Percentiles rank a stretch among this genome's conserved stretches.
Evolutionary conservation across 1,140 invertebrate genomes (phyloP).

Genomic region (Chironomus striatipennis): DNA sequence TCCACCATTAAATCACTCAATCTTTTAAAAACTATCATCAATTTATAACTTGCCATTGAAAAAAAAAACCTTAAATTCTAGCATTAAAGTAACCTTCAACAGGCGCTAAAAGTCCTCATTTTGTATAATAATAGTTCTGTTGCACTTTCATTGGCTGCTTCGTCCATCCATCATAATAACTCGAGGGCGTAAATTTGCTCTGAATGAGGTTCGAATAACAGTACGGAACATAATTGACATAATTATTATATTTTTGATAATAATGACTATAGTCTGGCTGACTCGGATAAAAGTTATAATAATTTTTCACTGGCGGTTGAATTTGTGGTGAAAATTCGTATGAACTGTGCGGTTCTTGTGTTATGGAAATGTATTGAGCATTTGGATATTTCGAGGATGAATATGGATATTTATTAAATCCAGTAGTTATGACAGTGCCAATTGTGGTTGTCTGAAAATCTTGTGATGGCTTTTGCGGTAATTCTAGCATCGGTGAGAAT

Average conservation of each 20-base stretch:
- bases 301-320: conserved; percentile 3
- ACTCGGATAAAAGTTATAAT: not conserved
- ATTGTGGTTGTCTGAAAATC: not conserved
- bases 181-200: not conserved
- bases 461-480: not conserved
- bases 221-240: not conserved
- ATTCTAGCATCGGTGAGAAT: not conserved
- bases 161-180: not conserved
- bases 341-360: not conserved
- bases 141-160: not conserved
- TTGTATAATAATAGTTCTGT: not conserved
- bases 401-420: not conserved
- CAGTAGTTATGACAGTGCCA: not conserved
- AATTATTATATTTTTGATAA: not conserved
- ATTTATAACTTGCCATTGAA: too few relatives aligned
- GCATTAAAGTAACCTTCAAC: too few relatives aligned
- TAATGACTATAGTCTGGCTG: not conserved
- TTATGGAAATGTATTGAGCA: not conserved
- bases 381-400: not conserved
- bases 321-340: not conserved
- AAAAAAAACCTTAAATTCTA: too few relatives aligned
- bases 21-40: too few relatives aligned
- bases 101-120: not conserved
- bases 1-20: too few relatives aligned
- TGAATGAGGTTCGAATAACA: not conserved